Evolutionary conservation across 37 sponge, comb jelly and placozoan species (phyloP).

Genomic region (Beroe forskalii): DNA sequence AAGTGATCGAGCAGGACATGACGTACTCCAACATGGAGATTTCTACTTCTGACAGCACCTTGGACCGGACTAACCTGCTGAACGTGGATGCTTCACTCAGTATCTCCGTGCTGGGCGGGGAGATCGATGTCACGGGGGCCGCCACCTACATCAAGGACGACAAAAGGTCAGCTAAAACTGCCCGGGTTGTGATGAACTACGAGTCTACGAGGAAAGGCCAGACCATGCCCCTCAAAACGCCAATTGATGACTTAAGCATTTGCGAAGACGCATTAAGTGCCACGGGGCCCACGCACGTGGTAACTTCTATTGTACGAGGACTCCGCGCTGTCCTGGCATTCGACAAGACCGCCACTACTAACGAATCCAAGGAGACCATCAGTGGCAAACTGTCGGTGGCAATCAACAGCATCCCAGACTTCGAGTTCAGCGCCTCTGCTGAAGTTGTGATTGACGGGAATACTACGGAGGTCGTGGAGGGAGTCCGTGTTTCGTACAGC

Average conservation of each 20-base stretch:
- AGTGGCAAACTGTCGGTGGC: background rate
- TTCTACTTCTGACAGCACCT: background rate
- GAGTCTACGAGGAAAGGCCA: background rate
- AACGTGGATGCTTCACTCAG: background rate
- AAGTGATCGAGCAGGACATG: background rate
- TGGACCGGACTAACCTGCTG: background rate
- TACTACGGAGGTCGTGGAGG: background rate
- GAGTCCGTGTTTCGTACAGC: background rate
- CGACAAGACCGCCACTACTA: background rate
- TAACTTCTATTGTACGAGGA: slow-evolving; percentile 1
- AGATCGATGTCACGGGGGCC: slow-evolving; percentile 1
- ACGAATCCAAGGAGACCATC: background rate
- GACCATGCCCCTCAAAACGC: slow-evolving; percentile 35
- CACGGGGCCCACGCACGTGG: slow-evolving; percentile 27
- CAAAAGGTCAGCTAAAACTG: background rate
- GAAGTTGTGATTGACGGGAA: background rate
- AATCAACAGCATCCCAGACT: slow-evolving; percentile 26
- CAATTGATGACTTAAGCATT: background rate
- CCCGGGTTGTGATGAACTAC: slow-evolving; percentile 12
- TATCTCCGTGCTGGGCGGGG: background rate
- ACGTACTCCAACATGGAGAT: slow-evolving; percentile 6
- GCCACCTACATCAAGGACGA: background rate
- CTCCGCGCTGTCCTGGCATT: slow-evolving; percentile 32
- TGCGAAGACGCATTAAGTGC: background rate
- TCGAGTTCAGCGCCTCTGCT: background rate